Base-by-base conservation (phyloP, 1,140 invertebrate genomes). In the Drosophila orena region DNA sequence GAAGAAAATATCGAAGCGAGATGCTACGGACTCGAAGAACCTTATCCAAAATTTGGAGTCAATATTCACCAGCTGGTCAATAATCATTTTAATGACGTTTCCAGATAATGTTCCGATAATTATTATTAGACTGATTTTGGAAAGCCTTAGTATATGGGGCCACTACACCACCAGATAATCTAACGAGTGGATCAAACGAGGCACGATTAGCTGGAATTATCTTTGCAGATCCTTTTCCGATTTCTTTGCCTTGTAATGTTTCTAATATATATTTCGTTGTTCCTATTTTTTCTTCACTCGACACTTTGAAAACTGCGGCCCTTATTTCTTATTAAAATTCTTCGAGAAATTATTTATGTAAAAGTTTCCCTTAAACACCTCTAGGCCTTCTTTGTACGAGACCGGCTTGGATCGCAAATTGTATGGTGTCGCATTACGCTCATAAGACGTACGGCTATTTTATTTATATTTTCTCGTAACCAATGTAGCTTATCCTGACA, bases 281-380 rank as follows among this genome's bases (percentile, higher is more conserved):
- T 11, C 4, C 24, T 24, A 24, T 24, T 24, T 24, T 24, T 40
- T 30, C 2, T 30, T 30, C 27, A 30, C 7, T 30, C 27, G 5
- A 30, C 24, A 44, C 10, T 57, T 57, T 10, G 20, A 56, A 56
- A 64, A 64, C 30, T 35, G 17, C 10, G 27, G 40, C 6, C 24
- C 43, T 22, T 34, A n/a, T 20, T 58, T 47, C 4, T 30, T 47
- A 47, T 57, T 64, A 8, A 56, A 64, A 57, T 37, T 64, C 5
- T 64, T 15, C 10, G 7, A 14, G 15, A 62, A 55, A 14, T 24
- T 24, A 24, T 24, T 62, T 10, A 54, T 14, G 14, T 20, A 14
- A 11, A 24, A 43, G 17, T 43, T 47, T 5, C 38, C 12, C 8
- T 34, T 44, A 20, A 22, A 57, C 7, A 58, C 27, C 14, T 8